phyloP scores from a whole-genome alignment of 2,797 vertebrate genomes.

The Cheracebus regulus region DNA sequence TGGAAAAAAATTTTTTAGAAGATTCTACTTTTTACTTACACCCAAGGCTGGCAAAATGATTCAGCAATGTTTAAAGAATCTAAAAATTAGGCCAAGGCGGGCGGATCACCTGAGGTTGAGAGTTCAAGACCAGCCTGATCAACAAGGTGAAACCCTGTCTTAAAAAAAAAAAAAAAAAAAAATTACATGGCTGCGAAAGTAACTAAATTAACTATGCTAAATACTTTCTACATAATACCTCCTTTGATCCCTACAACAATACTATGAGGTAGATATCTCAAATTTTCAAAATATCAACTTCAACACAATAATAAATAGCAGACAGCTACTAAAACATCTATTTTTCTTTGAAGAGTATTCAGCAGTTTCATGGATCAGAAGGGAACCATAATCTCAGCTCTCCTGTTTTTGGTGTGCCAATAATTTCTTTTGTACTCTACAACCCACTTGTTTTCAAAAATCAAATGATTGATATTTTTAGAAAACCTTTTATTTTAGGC shows the following conservation, averaged over 20 bases:
- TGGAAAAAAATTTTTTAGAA: not conserved
- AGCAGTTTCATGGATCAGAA: not conserved
- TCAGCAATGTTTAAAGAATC: not conserved
- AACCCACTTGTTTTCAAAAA: not conserved
- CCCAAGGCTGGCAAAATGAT: not conserved
- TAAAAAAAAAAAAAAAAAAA: constrained; percentile 51
- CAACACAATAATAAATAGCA: not conserved
- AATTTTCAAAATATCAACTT: constrained; percentile 31
- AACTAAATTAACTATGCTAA: constrained; percentile 2
- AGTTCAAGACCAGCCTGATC: no score
- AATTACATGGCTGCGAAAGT: not conserved
- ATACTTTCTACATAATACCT: not conserved
- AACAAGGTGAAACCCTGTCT: no score
- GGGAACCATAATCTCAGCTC: not conserved
- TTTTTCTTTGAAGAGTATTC: not conserved
- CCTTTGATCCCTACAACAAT: not conserved
- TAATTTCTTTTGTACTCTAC: not conserved
- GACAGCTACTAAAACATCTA: not conserved
- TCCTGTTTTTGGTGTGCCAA: not conserved
- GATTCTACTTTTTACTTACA: not conserved
- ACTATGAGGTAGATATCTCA: not conserved
- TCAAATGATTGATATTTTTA: not conserved
- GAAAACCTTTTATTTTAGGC: not conserved
- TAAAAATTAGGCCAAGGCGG: no score
- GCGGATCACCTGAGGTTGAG: no score